Conservation (phyloP, 2,888 invertebrate species). For the Parnassius smintheus region DNA sequence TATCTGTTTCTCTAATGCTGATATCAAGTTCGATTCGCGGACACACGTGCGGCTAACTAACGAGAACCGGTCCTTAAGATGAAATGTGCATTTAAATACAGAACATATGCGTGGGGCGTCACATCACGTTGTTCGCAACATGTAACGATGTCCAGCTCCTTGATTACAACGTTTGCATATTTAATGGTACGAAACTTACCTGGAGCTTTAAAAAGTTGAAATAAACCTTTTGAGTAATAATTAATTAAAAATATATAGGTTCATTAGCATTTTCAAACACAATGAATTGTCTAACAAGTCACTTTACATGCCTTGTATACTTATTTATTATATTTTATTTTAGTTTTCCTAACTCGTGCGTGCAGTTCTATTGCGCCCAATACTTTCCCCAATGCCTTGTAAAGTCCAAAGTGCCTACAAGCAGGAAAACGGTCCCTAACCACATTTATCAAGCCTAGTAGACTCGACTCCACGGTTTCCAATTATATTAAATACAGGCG, state of each 20-base stretch:
- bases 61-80: constrained; percentile 5
- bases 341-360: no score
- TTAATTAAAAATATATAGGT: background rate
- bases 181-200: background rate
- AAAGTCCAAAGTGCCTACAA: no score
- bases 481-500: no score
- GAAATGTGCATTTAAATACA: constrained; percentile 5
- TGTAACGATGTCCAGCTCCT: background rate
- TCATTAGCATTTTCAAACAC: no score
- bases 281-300: no score
- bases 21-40: constrained; percentile 12
- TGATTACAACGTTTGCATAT: constrained; percentile 4
- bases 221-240: background rate
- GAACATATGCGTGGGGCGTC: background rate
- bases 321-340: no score
- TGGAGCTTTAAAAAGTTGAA: background rate
- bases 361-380: no score
- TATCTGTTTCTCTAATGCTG: constrained; percentile 9
- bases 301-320: no score
- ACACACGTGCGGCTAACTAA: constrained; percentile 8
- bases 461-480: no score
- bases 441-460: no score
- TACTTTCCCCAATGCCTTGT: no score
- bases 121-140: background rate
- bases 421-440: no score